Conservation (phyloP, 2,113 vertebrate species). For the Plectropomus leopardus region DNA sequence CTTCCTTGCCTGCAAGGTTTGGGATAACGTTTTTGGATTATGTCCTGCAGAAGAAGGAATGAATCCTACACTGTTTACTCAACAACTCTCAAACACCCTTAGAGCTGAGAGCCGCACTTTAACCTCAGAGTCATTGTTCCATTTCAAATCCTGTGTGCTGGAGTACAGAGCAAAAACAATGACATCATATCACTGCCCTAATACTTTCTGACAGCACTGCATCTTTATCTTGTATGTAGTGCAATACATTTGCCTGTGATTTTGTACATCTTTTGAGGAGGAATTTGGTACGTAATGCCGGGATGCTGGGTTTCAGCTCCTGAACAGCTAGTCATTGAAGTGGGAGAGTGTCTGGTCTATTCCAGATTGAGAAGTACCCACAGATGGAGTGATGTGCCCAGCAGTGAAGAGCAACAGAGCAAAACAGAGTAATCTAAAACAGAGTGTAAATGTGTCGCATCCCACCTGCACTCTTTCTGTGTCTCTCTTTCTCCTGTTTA, state of each 20-base stretch:
- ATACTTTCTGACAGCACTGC: conserved; percentile 37
- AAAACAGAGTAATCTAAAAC: conserved; percentile 47
- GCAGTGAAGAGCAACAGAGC: conserved; percentile 45
- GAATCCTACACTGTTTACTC: neutral
- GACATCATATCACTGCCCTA: neutral
- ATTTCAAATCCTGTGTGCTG: conserved; percentile 5
- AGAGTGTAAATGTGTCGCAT: conserved; percentile 29
- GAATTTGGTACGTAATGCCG: conserved; percentile 23
- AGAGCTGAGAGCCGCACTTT: neutral
- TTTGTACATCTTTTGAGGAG: conserved; percentile 25
- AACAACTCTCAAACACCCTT: neutral
- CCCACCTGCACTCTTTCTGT: conserved; percentile 33
- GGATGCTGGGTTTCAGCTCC: conserved; percentile 24
- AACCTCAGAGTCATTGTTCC: conserved; percentile 23
- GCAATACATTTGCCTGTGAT: conserved; percentile 9
- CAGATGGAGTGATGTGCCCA: conserved; percentile 52
- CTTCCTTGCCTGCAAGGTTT: neutral
- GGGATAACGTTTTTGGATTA: neutral
- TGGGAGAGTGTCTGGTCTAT: conserved; percentile 49
- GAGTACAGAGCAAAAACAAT: conserved; percentile 4
- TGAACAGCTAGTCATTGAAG: conserved; percentile 47
- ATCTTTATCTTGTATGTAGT: conserved; percentile 18
- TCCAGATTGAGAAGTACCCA: conserved; percentile 48
- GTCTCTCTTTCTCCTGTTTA: conserved; percentile 24
- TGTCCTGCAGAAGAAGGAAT: neutral